phyloP scores from a whole-genome alignment of 1,140 invertebrate genomes.

The Dinoponera quadriceps region DNA sequence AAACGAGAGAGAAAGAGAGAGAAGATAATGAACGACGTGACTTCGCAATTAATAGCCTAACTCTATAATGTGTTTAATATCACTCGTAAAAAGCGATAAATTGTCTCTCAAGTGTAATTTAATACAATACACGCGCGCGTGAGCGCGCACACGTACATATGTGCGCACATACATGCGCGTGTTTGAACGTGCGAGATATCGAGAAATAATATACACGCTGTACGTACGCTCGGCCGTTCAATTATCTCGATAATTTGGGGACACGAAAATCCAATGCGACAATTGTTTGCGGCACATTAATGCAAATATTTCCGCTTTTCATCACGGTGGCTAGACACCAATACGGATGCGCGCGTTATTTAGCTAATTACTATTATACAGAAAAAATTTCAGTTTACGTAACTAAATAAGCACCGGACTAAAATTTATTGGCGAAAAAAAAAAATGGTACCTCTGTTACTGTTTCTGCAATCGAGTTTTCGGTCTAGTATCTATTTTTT shows the following conservation, averaged over 20 bases:
- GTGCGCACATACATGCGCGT: no score
- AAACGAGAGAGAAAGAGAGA: constrained; percentile 30
- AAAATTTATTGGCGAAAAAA: no score
- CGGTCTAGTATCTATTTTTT: no score
- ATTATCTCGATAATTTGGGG: constrained; percentile 9
- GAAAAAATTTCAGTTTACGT: no score
- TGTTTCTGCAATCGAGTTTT: no score
- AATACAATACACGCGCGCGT: neutral
- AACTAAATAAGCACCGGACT: no score
- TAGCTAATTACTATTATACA: no score
- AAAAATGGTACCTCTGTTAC: no score
- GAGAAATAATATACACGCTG: neutral
- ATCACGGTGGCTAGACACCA: no score
- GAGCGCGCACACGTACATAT: no score
- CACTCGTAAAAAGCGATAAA: constrained; percentile 44
- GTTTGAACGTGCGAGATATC: neutral
- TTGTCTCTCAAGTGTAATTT: constrained; percentile 43
- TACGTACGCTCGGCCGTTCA: neutral
- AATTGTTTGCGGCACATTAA: neutral
- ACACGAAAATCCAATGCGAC: neutral
- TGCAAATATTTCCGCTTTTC: neutral
- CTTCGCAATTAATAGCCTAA: constrained; percentile 49
- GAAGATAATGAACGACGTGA: constrained; percentile 51
- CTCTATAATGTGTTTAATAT: constrained; percentile 52
- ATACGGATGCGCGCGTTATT: no score